A percentile compares a stretch with the other conserved stretches of the same genome.
These are phyloP conservation scores for Epinephelus coioides DNA, from an alignment of 2,797 vertebrate genomes.

Conservation along the genomic window DNA sequence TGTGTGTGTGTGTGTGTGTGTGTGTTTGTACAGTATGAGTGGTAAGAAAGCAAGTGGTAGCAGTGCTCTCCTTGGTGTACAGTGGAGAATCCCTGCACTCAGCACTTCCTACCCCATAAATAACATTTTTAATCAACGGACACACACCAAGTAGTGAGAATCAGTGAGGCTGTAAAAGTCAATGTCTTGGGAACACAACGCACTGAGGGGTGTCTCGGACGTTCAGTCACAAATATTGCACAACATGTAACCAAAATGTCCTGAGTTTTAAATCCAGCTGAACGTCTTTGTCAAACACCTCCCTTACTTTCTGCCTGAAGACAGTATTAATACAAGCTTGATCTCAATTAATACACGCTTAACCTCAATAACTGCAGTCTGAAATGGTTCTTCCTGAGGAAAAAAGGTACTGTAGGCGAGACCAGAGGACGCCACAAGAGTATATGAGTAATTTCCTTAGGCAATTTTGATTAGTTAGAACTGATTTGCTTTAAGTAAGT, in stretches of 20 bases:
- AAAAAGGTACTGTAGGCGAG: not conserved
- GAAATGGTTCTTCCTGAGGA: not conserved
- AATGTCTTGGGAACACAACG: conserved; percentile 28
- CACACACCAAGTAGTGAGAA: conserved; percentile 21
- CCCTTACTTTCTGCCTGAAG: conserved; percentile 9
- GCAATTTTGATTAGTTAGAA: conserved; percentile 22
- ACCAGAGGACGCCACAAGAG: not conserved
- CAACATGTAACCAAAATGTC: not conserved
- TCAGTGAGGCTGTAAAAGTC: conserved; percentile 31
- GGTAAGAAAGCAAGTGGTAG: conserved; percentile 19
- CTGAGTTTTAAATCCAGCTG: conserved; percentile 1
- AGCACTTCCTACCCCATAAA: conserved; percentile 68
- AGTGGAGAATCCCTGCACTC: conserved; percentile 57
- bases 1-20: conserved; percentile 6
- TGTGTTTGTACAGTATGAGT: conserved; percentile 14
- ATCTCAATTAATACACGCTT: conserved; percentile 49
- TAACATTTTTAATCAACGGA: conserved; percentile 70
- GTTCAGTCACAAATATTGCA: not conserved
- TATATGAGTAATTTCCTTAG: conserved; percentile 5
- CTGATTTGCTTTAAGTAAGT: conserved; percentile 8
- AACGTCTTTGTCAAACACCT: conserved; percentile 15
- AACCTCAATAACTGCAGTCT: conserved; percentile 34
- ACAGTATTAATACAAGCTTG: conserved; percentile 14
- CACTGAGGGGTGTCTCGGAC: not conserved
- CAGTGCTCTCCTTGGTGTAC: conserved; percentile 35